A percentile compares a stretch with the other conserved stretches of the same genome.
Evolutionary conservation across 1,140 invertebrate species (phyloP).

Genomic region (Whitmania pigra): DNA sequence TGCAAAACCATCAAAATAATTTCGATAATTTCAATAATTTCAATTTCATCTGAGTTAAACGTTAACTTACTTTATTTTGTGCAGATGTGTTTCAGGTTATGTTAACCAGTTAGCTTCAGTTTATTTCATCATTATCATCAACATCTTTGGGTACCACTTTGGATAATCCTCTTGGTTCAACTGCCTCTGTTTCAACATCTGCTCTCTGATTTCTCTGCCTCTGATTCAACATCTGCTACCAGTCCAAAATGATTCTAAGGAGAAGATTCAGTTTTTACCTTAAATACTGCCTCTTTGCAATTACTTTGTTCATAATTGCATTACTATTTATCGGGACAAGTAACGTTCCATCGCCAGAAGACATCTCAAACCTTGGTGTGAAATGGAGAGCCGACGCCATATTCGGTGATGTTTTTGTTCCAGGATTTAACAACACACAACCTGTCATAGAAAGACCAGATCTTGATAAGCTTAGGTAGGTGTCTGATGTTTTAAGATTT

Average conservation of each 20-base stretch:
- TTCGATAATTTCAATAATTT: too few relatives aligned
- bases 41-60: too few relatives aligned
- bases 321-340: not conserved
- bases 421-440: not conserved
- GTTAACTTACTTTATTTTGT: too few relatives aligned
- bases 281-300: not conserved
- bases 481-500: not conserved
- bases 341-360: not conserved
- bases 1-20: too few relatives aligned
- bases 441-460: conserved; percentile 15
- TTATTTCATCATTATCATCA: too few relatives aligned
- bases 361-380: not conserved
- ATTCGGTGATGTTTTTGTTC: not conserved
- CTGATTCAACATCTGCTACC: not conserved
- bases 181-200: not conserved
- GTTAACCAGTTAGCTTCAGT: too few relatives aligned
- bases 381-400: conserved; percentile 2
- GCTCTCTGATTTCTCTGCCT: too few relatives aligned
- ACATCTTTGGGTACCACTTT: too few relatives aligned
- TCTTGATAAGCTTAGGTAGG: conserved; percentile 15
- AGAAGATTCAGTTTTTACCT: conserved; percentile 6
- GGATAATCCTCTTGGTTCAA: too few relatives aligned
- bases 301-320: not conserved
- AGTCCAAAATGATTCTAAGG: conserved; percentile 1
- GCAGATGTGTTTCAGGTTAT: too few relatives aligned